phyloP scores from a whole-genome alignment of 92 coral and sea anemone genomes.

The Parazoanthus atlanticus region DNA sequence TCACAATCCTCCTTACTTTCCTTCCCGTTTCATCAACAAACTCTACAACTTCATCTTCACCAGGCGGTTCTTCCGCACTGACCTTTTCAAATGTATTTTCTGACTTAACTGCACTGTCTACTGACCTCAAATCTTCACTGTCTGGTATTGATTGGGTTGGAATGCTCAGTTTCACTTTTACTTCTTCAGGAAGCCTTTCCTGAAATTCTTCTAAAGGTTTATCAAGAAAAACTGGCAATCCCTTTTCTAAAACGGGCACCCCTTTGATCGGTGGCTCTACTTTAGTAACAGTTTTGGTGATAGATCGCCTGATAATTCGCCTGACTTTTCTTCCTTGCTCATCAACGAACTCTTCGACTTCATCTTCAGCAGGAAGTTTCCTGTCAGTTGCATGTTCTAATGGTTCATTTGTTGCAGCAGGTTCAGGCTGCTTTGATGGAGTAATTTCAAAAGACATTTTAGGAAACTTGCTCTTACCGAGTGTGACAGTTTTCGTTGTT shows the following conservation, averaged over 20 bases:
- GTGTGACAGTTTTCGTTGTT: conserved; percentile 43
- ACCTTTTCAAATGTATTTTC: neutral
- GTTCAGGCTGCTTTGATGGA: neutral
- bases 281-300: conserved; percentile 32
- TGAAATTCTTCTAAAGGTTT: conserved; percentile 35
- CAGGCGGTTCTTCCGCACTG: conserved; percentile 7
- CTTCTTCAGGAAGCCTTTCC: conserved; percentile 17
- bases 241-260: conserved; percentile 9
- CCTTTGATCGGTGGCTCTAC: neutral
- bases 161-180: neutral
- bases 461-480: neutral
- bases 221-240: neutral
- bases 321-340: conserved; percentile 64
- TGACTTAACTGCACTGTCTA: neutral
- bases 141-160: neutral
- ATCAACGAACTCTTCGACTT: conserved; percentile 65
- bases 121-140: neutral
- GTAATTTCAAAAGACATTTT: neutral
- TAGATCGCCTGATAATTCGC: conserved; percentile 51
- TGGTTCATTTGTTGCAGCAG: neutral
- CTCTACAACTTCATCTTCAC: conserved; percentile 55
- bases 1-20: conserved; percentile 54
- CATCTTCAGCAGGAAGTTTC: conserved; percentile 41
- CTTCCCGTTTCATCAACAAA: conserved; percentile 66
- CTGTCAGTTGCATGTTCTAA: conserved; percentile 7